Conservation (phyloP, 1,140 invertebrate species). For the Cyclargus thomasi region DNA sequence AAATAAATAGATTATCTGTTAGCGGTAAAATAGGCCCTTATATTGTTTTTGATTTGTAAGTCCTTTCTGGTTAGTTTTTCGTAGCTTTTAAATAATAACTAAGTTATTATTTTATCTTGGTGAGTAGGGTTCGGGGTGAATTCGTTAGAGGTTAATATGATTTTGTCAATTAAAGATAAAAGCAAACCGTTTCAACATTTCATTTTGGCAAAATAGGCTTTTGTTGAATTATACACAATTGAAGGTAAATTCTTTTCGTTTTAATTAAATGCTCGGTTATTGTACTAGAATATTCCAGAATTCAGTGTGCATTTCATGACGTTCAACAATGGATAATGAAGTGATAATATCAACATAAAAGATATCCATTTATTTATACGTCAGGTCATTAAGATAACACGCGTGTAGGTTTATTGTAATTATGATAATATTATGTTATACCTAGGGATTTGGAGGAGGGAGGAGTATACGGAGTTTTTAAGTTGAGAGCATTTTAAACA, state of each 20-base stretch:
- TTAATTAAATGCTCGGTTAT: not conserved
- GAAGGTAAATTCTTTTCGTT: not conserved
- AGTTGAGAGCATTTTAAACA: too few relatives aligned
- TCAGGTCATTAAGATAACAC: not conserved
- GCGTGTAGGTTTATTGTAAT: too few relatives aligned
- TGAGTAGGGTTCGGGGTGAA: too few relatives aligned
- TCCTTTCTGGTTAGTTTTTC: too few relatives aligned
- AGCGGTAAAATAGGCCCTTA: too few relatives aligned
- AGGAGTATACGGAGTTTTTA: too few relatives aligned
- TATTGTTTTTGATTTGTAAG: too few relatives aligned
- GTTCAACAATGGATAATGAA: not conserved
- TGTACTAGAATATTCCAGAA: not conserved
- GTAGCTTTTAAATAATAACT: too few relatives aligned
- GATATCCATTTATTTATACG: not conserved
- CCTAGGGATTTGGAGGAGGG: too few relatives aligned
- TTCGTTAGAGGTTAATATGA: too few relatives aligned
- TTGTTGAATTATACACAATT: not conserved
- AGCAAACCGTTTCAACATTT: not conserved
- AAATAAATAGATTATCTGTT: too few relatives aligned
- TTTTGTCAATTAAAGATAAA: not conserved
- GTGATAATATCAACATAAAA: not conserved
- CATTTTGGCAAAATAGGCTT: not conserved
- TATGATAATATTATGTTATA: too few relatives aligned
- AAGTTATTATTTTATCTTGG: not conserved
- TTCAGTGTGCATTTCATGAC: not conserved